A percentile compares a stretch with the other conserved stretches of the same genome.
These are phyloP conservation scores for Meandrusa payeni DNA, from an alignment of 2,888 invertebrate genomes.

Conservation along the genomic window DNA sequence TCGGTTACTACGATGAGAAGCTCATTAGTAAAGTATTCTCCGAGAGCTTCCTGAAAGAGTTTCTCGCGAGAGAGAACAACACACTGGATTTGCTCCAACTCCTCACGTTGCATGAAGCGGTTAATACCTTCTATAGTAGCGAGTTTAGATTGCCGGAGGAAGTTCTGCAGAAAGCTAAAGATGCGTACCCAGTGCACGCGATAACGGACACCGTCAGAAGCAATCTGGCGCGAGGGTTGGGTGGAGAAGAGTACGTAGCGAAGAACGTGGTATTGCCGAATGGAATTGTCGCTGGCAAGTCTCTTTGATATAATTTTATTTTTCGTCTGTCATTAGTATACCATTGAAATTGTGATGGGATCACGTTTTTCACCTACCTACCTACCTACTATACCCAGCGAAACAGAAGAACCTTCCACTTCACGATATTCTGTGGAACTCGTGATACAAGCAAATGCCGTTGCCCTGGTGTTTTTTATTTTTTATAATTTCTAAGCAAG, in stretches of 20 bases:
- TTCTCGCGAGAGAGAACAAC: constrained; percentile 52
- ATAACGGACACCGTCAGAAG: constrained; percentile 64
- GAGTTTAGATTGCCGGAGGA: constrained; percentile 56
- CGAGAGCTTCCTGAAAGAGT: constrained; percentile 64
- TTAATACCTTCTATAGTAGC: constrained; percentile 63
- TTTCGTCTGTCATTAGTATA: too few species aligned
- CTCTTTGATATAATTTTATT: too few species aligned
- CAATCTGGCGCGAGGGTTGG: constrained; percentile 76
- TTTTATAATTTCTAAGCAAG: too few species aligned
- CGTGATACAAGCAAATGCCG: too few species aligned
- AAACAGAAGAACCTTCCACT: too few species aligned
- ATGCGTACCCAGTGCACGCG: constrained; percentile 46
- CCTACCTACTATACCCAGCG: too few species aligned
- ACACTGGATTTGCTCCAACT: constrained; percentile 70
- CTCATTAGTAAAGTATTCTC: constrained; percentile 77
- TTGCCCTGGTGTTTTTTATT: too few species aligned
- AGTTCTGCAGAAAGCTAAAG: constrained; percentile 54
- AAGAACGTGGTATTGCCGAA: constrained; percentile 75
- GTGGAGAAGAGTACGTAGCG: constrained; percentile 77
- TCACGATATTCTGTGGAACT: too few species aligned
- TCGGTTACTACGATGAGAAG: constrained; percentile 80
- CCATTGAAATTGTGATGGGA: too few species aligned
- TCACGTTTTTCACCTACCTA: too few species aligned
- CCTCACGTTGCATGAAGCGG: constrained; percentile 78
- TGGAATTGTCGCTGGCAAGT: constrained; percentile 2